A percentile compares a stretch with the other conserved stretches of the same genome.
phyloP scores from a whole-genome alignment of 1,140 invertebrate species.

The Acromyrmex charruanus region DNA sequence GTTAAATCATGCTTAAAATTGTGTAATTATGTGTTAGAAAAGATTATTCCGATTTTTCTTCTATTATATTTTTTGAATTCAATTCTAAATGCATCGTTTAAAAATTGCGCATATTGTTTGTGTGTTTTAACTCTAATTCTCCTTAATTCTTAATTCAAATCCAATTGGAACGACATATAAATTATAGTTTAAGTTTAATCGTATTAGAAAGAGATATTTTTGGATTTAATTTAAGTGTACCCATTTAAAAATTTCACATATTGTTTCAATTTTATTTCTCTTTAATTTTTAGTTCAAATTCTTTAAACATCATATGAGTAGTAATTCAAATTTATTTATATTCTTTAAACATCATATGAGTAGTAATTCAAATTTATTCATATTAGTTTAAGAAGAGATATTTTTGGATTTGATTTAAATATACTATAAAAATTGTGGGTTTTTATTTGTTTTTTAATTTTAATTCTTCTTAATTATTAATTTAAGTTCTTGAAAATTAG shows the following conservation, averaged over 20 bases:
- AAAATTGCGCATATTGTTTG: neutral
- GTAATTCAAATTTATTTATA: too few species aligned
- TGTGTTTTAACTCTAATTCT: conserved; percentile 4
- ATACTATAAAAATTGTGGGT: neutral
- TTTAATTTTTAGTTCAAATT: neutral
- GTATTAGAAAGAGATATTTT: neutral
- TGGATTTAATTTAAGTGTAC: neutral
- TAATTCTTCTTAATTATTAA: neutral
- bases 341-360: neutral
- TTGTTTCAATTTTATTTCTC: neutral
- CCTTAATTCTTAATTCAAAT: neutral
- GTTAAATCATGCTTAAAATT: conserved; percentile 10
- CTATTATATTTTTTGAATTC: neutral
- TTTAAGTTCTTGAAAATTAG: neutral
- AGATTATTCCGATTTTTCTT: neutral
- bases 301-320: neutral
- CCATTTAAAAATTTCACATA: neutral
- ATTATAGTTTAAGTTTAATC: neutral
- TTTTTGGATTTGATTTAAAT: neutral
- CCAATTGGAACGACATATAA: neutral
- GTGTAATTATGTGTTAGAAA: conserved; percentile 1
- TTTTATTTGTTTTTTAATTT: neutral
- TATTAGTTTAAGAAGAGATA: neutral
- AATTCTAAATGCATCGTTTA: neutral
- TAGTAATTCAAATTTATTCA: neutral